These are phyloP conservation scores for Araneus ventricosus DNA, from an alignment of 1,140 invertebrate genomes.

Conservation along the genomic window DNA sequence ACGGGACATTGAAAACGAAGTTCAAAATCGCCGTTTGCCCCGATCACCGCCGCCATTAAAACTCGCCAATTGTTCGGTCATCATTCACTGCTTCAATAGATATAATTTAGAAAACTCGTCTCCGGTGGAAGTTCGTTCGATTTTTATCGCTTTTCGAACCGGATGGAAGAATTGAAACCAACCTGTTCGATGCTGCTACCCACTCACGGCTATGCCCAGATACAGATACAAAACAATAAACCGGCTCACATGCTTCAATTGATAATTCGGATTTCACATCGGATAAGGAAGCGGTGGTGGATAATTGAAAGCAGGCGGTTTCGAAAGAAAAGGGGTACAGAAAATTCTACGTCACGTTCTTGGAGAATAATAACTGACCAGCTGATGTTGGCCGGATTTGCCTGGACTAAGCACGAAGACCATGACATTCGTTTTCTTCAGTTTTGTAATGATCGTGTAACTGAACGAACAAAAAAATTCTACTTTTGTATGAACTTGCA, in stretches of 20 bases:
- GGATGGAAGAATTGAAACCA: not conserved
- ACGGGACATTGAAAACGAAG: not conserved
- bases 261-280: not conserved
- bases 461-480: no score
- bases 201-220: not conserved
- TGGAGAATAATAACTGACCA: no score
- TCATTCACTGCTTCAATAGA: not conserved
- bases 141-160: not conserved
- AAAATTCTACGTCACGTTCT: no score
- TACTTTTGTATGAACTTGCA: no score
- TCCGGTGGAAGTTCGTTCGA: not conserved
- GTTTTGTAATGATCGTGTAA: no score
- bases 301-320: not conserved
- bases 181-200: not conserved
- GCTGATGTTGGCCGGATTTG: no score
- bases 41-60: not conserved
- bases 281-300: not conserved
- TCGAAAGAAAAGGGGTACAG: no score
- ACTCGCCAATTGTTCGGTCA: not conserved
- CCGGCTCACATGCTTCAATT: not conserved
- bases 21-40: slow-evolving; percentile 26
- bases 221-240: no score
- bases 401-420: no score
- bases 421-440: no score
- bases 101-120: not conserved